phyloP scores from a whole-genome alignment of 2,888 invertebrate species.

The Brachyptera risi region DNA sequence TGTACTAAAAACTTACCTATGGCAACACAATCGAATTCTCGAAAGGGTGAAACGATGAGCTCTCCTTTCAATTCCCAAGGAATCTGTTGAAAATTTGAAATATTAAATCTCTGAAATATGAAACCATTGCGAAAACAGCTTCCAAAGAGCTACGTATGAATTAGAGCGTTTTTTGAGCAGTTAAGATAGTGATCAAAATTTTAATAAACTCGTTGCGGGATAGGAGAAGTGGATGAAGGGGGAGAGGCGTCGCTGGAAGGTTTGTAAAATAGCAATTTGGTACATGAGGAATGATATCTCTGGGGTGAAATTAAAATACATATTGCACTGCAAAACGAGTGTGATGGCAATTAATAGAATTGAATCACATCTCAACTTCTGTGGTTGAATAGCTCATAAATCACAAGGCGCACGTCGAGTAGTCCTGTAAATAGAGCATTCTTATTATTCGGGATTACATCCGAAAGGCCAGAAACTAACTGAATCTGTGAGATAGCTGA shows the following conservation, averaged over 20 bases:
- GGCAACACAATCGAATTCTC: no score
- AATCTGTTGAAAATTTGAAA: neutral
- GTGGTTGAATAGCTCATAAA: no score
- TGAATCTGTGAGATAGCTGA: no score
- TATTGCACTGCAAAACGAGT: neutral
- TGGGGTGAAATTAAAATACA: neutral
- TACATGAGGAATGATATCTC: neutral
- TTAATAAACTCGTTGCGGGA: slow-evolving; percentile 4
- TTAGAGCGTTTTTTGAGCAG: neutral
- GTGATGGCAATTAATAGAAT: neutral
- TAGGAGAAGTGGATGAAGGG: no score
- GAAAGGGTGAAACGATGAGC: no score
- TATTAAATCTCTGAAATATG: neutral
- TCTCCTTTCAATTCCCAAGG: no score
- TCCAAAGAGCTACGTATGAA: neutral
- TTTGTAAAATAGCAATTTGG: slow-evolving; percentile 3
- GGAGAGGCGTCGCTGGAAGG: neutral
- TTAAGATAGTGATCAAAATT: neutral
- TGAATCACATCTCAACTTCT: neutral
- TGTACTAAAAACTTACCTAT: no score
- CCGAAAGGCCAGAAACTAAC: no score
- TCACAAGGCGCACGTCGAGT: no score
- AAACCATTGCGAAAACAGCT: no score
- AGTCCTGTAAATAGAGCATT: no score
- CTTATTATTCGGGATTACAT: no score